Conservation (phyloP, 1,140 invertebrate genomes). For the Chrysoperla carnea region DNA sequence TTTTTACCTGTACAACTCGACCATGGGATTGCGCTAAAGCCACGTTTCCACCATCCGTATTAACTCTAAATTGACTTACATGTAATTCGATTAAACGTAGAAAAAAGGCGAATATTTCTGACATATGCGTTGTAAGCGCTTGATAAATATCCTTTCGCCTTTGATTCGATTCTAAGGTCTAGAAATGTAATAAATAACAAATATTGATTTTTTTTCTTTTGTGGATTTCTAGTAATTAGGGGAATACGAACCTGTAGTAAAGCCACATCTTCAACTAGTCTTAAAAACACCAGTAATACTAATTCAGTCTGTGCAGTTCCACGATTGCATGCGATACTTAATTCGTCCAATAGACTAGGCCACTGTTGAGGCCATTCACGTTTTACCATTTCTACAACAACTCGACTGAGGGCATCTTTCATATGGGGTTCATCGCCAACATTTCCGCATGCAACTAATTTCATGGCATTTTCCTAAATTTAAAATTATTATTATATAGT, state of each 20-base stretch:
- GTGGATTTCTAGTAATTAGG: neutral
- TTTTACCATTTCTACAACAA: conserved; percentile 89
- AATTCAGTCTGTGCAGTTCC: conserved; percentile 75
- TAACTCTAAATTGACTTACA: conserved; percentile 48
- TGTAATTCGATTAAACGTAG: conserved; percentile 59
- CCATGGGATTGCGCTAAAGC: conserved; percentile 46
- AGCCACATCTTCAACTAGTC: conserved; percentile 80
- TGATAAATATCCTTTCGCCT: conserved; percentile 77
- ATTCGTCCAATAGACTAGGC: conserved; percentile 64
- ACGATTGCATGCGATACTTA: conserved; percentile 56
- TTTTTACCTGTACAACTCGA: conserved; percentile 48
- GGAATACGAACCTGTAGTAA: conserved; percentile 42
- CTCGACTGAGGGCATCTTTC: conserved; percentile 71
- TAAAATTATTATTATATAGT: conserved; percentile 4
- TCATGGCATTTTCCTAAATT: conserved; percentile 60
- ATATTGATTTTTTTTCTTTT: neutral
- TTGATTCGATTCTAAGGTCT: conserved; percentile 67
- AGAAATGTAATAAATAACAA: conserved; percentile 8
- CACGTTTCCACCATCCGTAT: conserved; percentile 37
- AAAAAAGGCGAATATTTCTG: conserved; percentile 72
- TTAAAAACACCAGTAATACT: conserved; percentile 66
- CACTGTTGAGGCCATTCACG: conserved; percentile 92
- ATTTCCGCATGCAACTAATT: conserved; percentile 51
- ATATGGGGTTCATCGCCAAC: conserved; percentile 49
- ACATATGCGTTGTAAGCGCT: conserved; percentile 67